A percentile compares a stretch with the other conserved stretches of the same genome.
These are phyloP conservation scores for Solea solea DNA, from an alignment of 2,113 vertebrate species.

Conservation along the genomic window DNA sequence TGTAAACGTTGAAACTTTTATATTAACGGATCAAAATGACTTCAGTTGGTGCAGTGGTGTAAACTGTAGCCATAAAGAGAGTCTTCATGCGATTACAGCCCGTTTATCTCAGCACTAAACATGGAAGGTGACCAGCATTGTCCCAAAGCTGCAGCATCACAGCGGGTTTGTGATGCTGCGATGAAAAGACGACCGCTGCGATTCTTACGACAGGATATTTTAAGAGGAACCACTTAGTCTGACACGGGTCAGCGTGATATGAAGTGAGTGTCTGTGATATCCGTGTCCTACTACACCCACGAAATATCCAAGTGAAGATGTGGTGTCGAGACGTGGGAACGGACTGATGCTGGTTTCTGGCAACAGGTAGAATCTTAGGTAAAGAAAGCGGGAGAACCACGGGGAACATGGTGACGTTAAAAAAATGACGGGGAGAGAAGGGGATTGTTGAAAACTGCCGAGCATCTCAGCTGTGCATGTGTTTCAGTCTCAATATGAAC, in stretches of 20 bases:
- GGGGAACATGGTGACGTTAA: neutral
- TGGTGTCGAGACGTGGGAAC: neutral
- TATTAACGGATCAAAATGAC: neutral
- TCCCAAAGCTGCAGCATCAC: neutral
- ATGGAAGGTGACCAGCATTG: slow-evolving; percentile 41
- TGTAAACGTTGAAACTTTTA: too few relatives aligned
- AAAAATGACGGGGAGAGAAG: neutral
- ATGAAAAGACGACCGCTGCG: neutral
- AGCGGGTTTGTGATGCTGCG: too few relatives aligned
- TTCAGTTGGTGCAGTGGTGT: too few relatives aligned
- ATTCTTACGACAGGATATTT: neutral
- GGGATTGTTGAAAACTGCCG: slow-evolving; percentile 22
- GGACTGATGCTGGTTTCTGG: slow-evolving; percentile 45
- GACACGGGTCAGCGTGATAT: slow-evolving; percentile 16
- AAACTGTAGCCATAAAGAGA: too few relatives aligned
- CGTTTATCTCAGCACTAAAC: slow-evolving; percentile 4
- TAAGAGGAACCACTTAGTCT: slow-evolving; percentile 22
- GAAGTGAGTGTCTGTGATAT: slow-evolving; percentile 12
- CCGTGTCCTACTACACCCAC: slow-evolving; percentile 33
- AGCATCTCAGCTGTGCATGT: slow-evolving; percentile 28
- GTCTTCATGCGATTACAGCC: neutral
- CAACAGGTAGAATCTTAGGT: slow-evolving; percentile 10
- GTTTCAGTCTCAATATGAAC: slow-evolving; percentile 28
- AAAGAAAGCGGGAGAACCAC: neutral
- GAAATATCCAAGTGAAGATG: slow-evolving; percentile 11